Evolutionary conservation across 1,140 invertebrate species (phyloP).

Genomic region (Diorhabda elongata): DNA sequence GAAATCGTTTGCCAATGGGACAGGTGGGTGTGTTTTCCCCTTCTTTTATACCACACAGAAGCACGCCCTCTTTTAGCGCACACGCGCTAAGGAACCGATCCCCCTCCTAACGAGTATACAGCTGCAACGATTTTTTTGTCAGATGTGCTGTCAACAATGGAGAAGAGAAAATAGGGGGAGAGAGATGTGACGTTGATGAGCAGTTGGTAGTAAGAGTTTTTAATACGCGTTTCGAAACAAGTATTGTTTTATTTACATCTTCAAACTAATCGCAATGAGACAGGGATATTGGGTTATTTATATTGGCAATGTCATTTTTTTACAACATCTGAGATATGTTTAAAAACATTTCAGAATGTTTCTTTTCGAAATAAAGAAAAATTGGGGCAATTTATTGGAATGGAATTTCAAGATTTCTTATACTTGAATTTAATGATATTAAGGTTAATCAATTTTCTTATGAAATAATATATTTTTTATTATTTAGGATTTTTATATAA

Average conservation of each 20-base stretch:
- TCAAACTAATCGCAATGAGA: not conserved
- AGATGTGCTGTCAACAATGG: conserved; percentile 35
- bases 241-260: conserved; percentile 14
- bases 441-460: too few relatives aligned
- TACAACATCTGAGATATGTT: too few relatives aligned
- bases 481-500: too few relatives aligned
- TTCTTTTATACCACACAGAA: conserved; percentile 11
- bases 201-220: conserved; percentile 12
- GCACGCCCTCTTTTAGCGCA: conserved; percentile 26
- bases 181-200: conserved; percentile 16
- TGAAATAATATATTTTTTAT: too few relatives aligned
- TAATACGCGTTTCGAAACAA: not conserved
- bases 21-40: conserved; percentile 24
- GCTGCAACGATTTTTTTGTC: conserved; percentile 37
- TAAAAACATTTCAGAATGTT: too few relatives aligned
- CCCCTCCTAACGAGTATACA: conserved; percentile 24
- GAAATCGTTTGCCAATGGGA: conserved; percentile 21
- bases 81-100: conserved; percentile 19
- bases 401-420: too few relatives aligned
- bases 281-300: not conserved
- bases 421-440: too few relatives aligned
- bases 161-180: conserved; percentile 27
- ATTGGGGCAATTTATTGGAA: too few relatives aligned
- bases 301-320: not conserved
- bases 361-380: too few relatives aligned